Percentiles rank a stretch among this genome's conserved stretches.
Evolutionary conservation across 2,888 invertebrate species (phyloP).

Genomic region (Prosapia bicincta): DNA sequence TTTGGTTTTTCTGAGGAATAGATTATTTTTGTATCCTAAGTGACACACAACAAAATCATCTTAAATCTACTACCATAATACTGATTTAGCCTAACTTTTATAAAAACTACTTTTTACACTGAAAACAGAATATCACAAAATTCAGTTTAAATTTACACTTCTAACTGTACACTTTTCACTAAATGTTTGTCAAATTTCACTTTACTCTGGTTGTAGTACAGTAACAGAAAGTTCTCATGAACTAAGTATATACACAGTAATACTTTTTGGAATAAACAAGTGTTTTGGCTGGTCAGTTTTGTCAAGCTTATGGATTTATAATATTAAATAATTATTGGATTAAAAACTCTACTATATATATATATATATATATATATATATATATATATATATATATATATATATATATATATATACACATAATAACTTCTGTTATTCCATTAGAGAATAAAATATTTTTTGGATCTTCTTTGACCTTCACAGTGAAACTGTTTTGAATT

Average conservation of each 20-base stretch:
- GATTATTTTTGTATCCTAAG: not conserved
- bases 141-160: not conserved
- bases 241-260: not conserved
- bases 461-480: too few species aligned
- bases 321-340: too few species aligned
- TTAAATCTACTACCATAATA: not conserved
- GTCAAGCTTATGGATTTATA: too few species aligned
- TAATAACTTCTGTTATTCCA: too few species aligned
- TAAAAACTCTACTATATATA: too few species aligned
- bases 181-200: too few species aligned
- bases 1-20: not conserved
- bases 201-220: too few species aligned
- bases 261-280: not conserved
- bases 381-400: too few species aligned
- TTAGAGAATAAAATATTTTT: too few species aligned
- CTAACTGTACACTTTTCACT: not conserved
- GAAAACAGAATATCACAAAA: not conserved
- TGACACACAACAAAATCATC: not conserved
- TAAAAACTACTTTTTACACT: not conserved
- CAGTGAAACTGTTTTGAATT: too few species aligned
- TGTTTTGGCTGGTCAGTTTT: not conserved
- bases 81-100: not conserved
- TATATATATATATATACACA: too few species aligned
- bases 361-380: too few species aligned
- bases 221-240: not conserved